These are phyloP conservation scores for Holotrichia oblita DNA, from an alignment of 1,140 invertebrate species.

Conservation along the genomic window DNA sequence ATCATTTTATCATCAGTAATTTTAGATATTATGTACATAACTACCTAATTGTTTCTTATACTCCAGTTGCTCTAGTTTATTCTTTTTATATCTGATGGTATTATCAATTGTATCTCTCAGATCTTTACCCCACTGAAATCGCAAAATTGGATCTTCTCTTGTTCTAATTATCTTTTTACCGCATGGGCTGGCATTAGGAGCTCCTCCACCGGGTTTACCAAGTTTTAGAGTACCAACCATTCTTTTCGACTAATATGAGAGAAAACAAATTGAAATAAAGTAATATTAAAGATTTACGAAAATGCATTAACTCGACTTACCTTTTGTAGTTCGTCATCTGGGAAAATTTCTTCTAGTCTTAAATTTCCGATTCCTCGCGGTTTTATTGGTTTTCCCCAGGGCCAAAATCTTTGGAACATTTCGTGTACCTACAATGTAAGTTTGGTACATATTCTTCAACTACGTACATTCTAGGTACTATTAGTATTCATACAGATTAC, in stretches of 20 bases:
- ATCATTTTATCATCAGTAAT: too few relatives aligned
- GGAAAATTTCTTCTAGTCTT: constrained; percentile 62
- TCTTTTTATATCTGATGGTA: constrained; percentile 64
- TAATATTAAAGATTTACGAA: neutral
- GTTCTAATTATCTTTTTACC: constrained; percentile 61
- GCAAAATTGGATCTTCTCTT: constrained; percentile 64
- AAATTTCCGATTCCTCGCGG: constrained; percentile 62
- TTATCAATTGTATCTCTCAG: constrained; percentile 64
- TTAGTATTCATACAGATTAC: neutral
- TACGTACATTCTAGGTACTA: too few relatives aligned
- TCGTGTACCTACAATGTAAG: neutral
- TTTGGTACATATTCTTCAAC: too few relatives aligned
- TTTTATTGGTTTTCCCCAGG: constrained; percentile 62
- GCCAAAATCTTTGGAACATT: constrained; percentile 59
- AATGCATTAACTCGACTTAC: constrained; percentile 49
- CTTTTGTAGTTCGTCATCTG: constrained; percentile 58
- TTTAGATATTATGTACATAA: neutral
- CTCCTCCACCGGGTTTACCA: constrained; percentile 57
- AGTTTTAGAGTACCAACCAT: constrained; percentile 51
- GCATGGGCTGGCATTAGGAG: constrained; percentile 55
- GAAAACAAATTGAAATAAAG: neutral
- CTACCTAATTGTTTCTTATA: constrained; percentile 66
- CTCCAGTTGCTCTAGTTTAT: constrained; percentile 61
- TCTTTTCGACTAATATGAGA: constrained; percentile 53
- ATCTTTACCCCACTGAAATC: constrained; percentile 62